phyloP scores from a whole-genome alignment of 2,888 invertebrate species.

The Venusia cambrica region DNA sequence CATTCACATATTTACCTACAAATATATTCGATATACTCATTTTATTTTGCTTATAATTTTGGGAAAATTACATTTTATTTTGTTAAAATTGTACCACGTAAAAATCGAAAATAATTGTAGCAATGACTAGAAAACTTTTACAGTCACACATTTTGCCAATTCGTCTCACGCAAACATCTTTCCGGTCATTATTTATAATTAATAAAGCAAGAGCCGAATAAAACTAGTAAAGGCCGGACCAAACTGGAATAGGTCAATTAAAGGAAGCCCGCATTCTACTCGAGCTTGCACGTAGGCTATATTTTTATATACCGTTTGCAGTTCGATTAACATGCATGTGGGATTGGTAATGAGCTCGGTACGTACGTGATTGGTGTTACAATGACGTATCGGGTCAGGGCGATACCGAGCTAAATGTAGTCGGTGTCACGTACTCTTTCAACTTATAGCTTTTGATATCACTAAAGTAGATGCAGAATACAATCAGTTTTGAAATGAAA shows the following conservation, averaged over 20 bases:
- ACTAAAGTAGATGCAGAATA: no score
- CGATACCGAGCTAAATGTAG: no score
- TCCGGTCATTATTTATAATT: slow-evolving; percentile 21
- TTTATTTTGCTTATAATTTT: no score
- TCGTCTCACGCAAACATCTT: slow-evolving; percentile 14
- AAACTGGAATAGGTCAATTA: slow-evolving; percentile 17
- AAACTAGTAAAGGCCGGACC: slow-evolving; percentile 12
- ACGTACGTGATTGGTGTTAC: slow-evolving; percentile 39
- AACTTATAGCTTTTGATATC: no score
- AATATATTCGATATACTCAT: no score
- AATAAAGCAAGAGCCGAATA: slow-evolving; percentile 18
- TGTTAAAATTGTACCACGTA: no score
- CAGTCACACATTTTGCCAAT: slow-evolving; percentile 3
- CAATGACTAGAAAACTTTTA: no score
- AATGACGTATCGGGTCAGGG: slow-evolving; percentile 15
- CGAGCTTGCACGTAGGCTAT: slow-evolving; percentile 38
- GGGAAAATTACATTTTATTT: no score
- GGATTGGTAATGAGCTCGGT: slow-evolving; percentile 36
- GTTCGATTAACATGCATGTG: slow-evolving; percentile 41
- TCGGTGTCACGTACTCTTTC: no score
- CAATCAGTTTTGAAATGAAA: no score
- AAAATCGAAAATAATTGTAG: no score
- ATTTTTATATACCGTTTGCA: slow-evolving; percentile 41
- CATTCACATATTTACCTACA: no score
- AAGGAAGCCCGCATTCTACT: slow-evolving; percentile 14